Base-by-base conservation (phyloP, 1,140 invertebrate species). In the Cephus cinctus region DNA sequence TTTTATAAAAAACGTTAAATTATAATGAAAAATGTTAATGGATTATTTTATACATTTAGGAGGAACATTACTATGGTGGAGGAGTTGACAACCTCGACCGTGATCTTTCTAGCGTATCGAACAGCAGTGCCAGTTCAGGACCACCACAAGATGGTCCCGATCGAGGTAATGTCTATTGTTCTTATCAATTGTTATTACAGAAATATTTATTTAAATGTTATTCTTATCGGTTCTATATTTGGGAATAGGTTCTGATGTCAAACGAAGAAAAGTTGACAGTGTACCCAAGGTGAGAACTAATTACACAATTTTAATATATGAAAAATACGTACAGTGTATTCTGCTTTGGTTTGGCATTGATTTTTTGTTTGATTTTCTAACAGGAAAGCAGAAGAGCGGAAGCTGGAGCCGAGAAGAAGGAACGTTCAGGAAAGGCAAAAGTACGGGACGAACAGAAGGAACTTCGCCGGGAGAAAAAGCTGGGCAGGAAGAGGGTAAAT, bases 221-320 rank as follows among this genome's bases (percentile, higher is more conserved):
- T 9, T 46, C 23, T 41, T 43, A 20, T 35, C 30, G 3, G 12
- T n/a, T n/a, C n/a, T 27, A 27, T 27, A n/a, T 30, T 21, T 34
- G 21, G 9, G 19, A 34, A 3, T 56, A 14, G 50, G 57, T 53
- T 46, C 43, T 59, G 65, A 90, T 74, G 79, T 82, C 56, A 91
- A 91, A 78, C 80, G 89, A 75, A 82, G 88, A 78, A 91, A 90
- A 83, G 62, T 89, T 69, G 88, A 91, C 69, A 80, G 73, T 69
- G 76, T 80, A 65, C 83, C 83, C 71, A 90, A 90, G 86, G 87
- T 89, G 81, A 83, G 82, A 85, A 85, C 81, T 51, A 43, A 43
- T 55, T 54, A 50, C 36, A 50, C 41, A 43, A 58, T 52, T 47
- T 19, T 43, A 25, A 50, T 42, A 20, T 16, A 20, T 25, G 40